Evolutionary conservation across 2,797 vertebrate species (phyloP).

Genomic region (Lepus oiostolus): DNA sequence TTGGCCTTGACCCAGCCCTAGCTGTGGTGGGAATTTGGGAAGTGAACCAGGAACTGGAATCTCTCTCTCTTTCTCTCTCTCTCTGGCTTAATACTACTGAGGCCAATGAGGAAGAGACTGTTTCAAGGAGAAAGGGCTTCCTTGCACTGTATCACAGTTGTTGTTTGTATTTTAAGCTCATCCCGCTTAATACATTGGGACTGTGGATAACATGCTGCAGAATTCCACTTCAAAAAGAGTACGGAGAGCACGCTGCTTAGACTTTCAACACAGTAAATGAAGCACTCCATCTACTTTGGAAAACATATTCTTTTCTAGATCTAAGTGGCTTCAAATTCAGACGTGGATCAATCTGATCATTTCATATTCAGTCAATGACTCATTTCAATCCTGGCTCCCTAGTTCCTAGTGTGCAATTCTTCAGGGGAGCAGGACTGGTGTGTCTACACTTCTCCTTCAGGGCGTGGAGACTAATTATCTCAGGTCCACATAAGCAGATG

Average conservation of each 20-base stretch:
- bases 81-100: not conserved
- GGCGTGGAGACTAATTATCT: not conserved
- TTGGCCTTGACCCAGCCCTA: too few species aligned
- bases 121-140: conserved; percentile 5
- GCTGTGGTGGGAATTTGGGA: too few species aligned
- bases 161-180: not conserved
- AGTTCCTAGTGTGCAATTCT: not conserved
- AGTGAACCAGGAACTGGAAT: too few species aligned
- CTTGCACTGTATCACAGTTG: not conserved
- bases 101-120: not conserved
- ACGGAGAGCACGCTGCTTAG: conserved; percentile 6
- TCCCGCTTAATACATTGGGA: not conserved
- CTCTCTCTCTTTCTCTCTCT: too few species aligned
- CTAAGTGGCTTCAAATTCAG: not conserved
- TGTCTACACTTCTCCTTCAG: not conserved
- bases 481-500: not conserved
- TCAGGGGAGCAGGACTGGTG: not conserved
- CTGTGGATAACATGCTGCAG: not conserved
- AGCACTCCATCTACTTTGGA: not conserved
- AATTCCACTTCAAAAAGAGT: not conserved
- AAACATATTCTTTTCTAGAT: not conserved
- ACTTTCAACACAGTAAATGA: not conserved
- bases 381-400: not conserved
- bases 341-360: not conserved
- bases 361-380: not conserved